Evolutionary conservation across 2,797 vertebrate species (phyloP).

Genomic region (Arrhamphus sclerolepis): DNA sequence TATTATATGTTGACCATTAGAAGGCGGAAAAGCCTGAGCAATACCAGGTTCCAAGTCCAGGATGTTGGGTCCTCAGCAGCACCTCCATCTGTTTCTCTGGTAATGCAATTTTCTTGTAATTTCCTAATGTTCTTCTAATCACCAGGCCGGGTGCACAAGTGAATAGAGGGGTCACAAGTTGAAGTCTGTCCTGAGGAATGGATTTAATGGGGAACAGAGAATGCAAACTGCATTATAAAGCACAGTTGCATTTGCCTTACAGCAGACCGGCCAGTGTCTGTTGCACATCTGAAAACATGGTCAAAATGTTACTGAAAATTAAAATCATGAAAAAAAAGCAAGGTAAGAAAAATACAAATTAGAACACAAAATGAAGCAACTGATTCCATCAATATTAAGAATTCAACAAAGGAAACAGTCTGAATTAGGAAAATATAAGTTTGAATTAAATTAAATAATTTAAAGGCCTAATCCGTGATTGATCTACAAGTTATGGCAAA

Average conservation of each 20-base stretch:
- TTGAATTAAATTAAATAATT: too few species aligned
- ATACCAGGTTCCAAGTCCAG: conserved; percentile 75
- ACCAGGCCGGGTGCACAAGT: conserved; percentile 74
- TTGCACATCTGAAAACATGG: conserved; percentile 14
- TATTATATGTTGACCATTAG: conserved; percentile 45
- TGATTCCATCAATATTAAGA: too few species aligned
- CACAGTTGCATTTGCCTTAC: conserved; percentile 59
- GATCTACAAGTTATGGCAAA: too few species aligned
- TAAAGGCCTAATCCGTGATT: too few species aligned
- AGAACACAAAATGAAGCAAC: too few species aligned
- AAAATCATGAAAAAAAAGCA: neutral
- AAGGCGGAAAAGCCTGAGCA: conserved; percentile 60
- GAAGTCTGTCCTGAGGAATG: conserved; percentile 79
- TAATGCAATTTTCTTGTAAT: conserved; percentile 86
- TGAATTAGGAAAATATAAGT: too few species aligned
- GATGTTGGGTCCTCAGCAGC: conserved; percentile 68
- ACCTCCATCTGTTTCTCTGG: conserved; percentile 80
- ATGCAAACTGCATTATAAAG: conserved; percentile 81
- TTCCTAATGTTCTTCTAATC: conserved; percentile 86
- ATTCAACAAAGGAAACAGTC: too few species aligned
- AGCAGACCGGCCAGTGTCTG: conserved; percentile 29
- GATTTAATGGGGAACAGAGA: conserved; percentile 80
- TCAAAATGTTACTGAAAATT: conserved; percentile 5
- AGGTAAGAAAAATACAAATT: too few species aligned
- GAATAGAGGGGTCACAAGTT: conserved; percentile 82